Conservation (phyloP, 2,888 invertebrate species). For the Lagria hirta region DNA sequence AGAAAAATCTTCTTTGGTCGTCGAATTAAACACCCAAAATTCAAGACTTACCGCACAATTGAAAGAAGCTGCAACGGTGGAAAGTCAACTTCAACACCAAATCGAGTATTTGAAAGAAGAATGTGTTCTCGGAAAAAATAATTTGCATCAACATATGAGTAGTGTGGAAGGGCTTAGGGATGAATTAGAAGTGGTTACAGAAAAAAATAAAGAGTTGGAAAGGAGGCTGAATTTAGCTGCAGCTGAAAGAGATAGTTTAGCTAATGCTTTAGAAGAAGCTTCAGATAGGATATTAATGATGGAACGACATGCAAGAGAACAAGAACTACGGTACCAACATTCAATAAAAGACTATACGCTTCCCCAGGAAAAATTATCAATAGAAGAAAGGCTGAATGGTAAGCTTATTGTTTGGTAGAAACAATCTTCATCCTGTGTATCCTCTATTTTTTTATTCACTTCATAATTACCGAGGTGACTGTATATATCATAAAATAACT, state of each 20-base stretch:
- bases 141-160: conserved; percentile 78
- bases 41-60: conserved; percentile 76
- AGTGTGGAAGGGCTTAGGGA: conserved; percentile 85
- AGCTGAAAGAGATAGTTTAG: conserved; percentile 78
- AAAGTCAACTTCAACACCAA: conserved; percentile 78
- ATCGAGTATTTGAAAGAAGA: conserved; percentile 82
- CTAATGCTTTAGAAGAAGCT: conserved; percentile 83
- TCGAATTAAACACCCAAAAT: conserved; percentile 86
- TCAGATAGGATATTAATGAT: conserved; percentile 84
- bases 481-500: no score
- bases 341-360: conserved; percentile 49
- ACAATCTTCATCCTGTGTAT: no score
- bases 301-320: conserved; percentile 80
- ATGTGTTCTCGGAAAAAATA: conserved; percentile 67
- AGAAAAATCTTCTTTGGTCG: conserved; percentile 78
- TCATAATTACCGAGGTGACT: no score
- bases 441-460: no score
- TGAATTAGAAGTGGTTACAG: conserved; percentile 80
- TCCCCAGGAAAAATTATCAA: conserved; percentile 49
- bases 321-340: conserved; percentile 60
- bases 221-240: conserved; percentile 70
- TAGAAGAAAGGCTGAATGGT: conserved; percentile 58
- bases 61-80: conserved; percentile 78
- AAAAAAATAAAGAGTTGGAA: conserved; percentile 84
- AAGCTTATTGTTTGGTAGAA: conserved; percentile 41